A percentile compares a stretch with the other conserved stretches of the same genome.
Conservation (phyloP, 2,888 invertebrate genomes). For the Chaetoderma sp. region DNA sequence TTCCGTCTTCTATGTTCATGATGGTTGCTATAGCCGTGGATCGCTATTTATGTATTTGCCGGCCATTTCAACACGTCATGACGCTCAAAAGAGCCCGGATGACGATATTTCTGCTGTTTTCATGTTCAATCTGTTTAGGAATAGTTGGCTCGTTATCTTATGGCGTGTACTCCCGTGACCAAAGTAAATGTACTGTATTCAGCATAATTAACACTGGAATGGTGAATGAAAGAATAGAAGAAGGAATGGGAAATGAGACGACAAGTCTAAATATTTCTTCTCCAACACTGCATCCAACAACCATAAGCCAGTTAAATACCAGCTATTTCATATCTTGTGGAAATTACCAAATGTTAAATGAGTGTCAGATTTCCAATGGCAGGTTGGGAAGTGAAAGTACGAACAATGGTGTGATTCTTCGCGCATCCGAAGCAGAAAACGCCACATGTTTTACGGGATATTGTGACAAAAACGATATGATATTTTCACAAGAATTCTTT, state of each 20-base stretch:
- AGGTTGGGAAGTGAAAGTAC: too few relatives aligned
- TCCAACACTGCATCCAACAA: too few relatives aligned
- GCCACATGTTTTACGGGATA: not conserved
- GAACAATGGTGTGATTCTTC: too few relatives aligned
- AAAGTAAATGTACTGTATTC: too few relatives aligned
- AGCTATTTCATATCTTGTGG: not conserved
- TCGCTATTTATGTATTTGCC: slow-evolving; percentile 13
- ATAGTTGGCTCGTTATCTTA: not conserved
- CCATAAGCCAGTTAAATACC: too few relatives aligned
- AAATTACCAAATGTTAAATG: not conserved
- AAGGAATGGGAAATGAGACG: not conserved
- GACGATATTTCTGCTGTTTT: not conserved
- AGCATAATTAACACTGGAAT: not conserved
- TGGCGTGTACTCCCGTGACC: not conserved
- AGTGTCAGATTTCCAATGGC: not conserved
- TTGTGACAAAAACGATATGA: slow-evolving; percentile 2
- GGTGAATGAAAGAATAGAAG: too few relatives aligned
- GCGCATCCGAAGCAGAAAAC: not conserved
- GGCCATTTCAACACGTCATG: slow-evolving; percentile 5
- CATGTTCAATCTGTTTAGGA: not conserved
- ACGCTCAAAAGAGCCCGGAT: not conserved
- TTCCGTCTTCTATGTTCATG: slow-evolving; percentile 9
- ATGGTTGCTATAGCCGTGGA: slow-evolving; percentile 11
- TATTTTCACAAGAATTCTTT: not conserved
- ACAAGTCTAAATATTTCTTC: not conserved